A percentile compares a stretch with the other conserved stretches of the same genome.
phyloP scores from a whole-genome alignment of 2,113 vertebrate genomes.

The Mobula hypostoma region DNA sequence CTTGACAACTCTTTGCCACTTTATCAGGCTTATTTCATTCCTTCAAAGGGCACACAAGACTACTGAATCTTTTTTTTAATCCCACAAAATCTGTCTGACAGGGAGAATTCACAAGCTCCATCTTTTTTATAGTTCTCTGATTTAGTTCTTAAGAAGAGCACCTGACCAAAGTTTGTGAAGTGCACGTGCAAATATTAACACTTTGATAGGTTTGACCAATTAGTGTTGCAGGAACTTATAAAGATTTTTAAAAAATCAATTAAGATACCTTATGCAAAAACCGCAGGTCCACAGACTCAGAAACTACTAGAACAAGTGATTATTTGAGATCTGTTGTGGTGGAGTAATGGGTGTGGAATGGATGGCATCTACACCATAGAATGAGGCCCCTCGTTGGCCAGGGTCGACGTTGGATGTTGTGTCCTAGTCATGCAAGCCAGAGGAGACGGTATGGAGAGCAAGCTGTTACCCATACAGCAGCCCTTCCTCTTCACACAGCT shows the following conservation, averaged over 20 bases:
- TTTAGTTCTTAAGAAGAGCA: background rate
- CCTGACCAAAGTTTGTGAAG: background rate
- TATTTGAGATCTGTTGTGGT: background rate
- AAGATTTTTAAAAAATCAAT: background rate
- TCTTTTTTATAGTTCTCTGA: background rate
- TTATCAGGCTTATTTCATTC: too few relatives aligned
- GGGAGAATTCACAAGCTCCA: background rate
- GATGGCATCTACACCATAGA: background rate
- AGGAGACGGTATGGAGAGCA: too few relatives aligned
- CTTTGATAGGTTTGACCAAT: background rate
- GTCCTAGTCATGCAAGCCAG: too few relatives aligned
- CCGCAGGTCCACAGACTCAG: background rate
- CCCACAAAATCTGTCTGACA: background rate
- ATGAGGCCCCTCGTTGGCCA: too few relatives aligned
- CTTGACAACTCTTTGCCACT: background rate
- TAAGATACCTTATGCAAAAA: background rate
- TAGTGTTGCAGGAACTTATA: background rate
- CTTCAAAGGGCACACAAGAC: background rate
- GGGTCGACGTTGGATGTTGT: too few relatives aligned
- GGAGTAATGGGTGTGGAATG: too few relatives aligned
- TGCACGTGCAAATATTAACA: background rate
- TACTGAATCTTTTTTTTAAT: background rate
- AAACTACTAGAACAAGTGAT: background rate
- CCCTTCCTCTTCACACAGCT: too few relatives aligned
- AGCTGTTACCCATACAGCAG: too few relatives aligned